Base-by-base conservation (phyloP, 1,140 invertebrate genomes). In the Aradophagus sp. region DNA sequence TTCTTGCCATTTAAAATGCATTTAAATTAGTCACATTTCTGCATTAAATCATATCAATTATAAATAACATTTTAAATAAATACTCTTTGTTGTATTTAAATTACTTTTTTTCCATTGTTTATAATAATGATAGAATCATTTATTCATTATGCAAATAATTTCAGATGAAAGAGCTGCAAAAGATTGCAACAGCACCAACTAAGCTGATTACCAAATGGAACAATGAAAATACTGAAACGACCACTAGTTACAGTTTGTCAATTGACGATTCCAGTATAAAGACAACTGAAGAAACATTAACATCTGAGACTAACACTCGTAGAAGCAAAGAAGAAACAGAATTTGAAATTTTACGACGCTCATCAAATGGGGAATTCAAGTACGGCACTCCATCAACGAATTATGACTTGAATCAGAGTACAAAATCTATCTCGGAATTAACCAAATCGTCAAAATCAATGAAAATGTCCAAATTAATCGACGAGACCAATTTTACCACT, bases 321-420 rank as follows among this genome's bases (percentile, higher is more conserved):
- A 56, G 61, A 56, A 52, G 47, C 34, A 50, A 67, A 42, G 61
- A 68, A 41, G 73, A 76, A 52, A 74, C 59, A 26, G 73, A 72
- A 36, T 55, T 68, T 2, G 68, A 77, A 14, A 39, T 55, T 53
- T 65, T 61, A 52, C 48, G 36, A 11, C 52, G 31, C 15, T 69
- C 65, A n/a, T 58, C 58, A 38, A 50, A 59, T 12, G 15, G 15
- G 32, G 39, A 62, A 15, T 55, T 38, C 2, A 66, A 70, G 35
- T 56, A 63, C 48, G 45, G 47, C 12, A 58, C 56, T 14, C 7
- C 52, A 35, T 26, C 48, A 6, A 56, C 44, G 7, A 42, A 50
- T 39, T 35, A 67, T 50, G 50, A 66, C 7, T 56, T 55, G 26
- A 61, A 55, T 42, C 31, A 36, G 1, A 72, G 61, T 27, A 65